These are phyloP conservation scores for Halichondria panicea DNA, from an alignment of 37 sponge, comb jelly and placozoan species.

Conservation along the genomic window DNA sequence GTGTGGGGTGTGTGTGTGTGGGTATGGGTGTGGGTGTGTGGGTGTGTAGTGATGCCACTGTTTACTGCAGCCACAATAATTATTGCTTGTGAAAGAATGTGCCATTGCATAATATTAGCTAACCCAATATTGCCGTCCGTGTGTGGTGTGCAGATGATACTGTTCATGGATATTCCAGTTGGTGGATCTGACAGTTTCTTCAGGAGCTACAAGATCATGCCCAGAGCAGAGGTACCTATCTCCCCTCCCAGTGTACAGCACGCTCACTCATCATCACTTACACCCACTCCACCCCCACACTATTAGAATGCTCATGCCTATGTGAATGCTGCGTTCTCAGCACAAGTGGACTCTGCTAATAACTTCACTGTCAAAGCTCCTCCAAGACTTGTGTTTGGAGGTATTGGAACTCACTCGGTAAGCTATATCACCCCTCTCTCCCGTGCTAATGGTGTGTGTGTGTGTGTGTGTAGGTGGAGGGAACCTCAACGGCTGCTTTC, in stretches of 20 bases:
- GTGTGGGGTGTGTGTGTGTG: too few species aligned
- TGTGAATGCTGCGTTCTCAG: constrained; percentile 72
- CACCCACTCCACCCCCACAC: not conserved
- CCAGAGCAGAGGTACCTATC: constrained; percentile 62
- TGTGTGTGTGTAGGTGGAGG: constrained; percentile 22
- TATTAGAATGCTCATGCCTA: constrained; percentile 73
- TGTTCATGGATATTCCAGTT: constrained; percentile 59
- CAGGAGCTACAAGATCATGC: constrained; percentile 71
- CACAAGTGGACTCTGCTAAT: constrained; percentile 25
- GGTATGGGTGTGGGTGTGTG: too few species aligned
- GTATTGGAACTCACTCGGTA: constrained; percentile 51
- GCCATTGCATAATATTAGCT: too few species aligned
- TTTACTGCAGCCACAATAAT: too few species aligned
- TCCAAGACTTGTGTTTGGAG: constrained; percentile 70
- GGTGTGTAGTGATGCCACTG: too few species aligned
- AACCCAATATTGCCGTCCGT: too few species aligned
- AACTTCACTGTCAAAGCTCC: constrained; percentile 17
- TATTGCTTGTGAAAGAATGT: too few species aligned
- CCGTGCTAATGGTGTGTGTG: not conserved
- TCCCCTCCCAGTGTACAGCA: not conserved
- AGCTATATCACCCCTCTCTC: not conserved
- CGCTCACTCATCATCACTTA: not conserved
- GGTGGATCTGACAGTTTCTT: constrained; percentile 10
- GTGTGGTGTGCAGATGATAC: constrained; percentile 34
- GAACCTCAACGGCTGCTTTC: constrained; percentile 30